phyloP scores from a whole-genome alignment of 2,113 vertebrate species.

The Lonchura striata region DNA sequence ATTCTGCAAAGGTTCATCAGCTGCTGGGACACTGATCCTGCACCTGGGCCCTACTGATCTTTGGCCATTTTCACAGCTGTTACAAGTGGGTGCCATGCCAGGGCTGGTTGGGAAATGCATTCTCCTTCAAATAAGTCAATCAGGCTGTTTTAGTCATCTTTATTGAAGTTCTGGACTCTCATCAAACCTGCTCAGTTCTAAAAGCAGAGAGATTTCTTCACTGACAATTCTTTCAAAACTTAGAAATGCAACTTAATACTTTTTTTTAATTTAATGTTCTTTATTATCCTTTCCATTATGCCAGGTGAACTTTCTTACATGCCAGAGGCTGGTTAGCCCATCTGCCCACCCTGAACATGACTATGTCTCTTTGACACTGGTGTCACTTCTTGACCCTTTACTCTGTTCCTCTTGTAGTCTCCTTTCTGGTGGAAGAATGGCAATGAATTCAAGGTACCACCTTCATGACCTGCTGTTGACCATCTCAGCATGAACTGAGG shows the following conservation, averaged over 20 bases:
- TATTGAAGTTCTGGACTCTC: neutral
- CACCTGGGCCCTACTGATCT: neutral
- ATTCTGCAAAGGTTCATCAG: neutral
- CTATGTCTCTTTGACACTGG: neutral
- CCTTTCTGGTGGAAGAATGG: neutral
- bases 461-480: neutral
- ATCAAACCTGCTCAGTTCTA: neutral
- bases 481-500: neutral
- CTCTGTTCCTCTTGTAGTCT: neutral
- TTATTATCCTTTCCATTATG: neutral
- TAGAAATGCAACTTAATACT: neutral
- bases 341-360: neutral
- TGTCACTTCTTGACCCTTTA: neutral
- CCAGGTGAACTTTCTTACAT: neutral
- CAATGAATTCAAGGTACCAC: neutral
- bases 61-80: conserved; percentile 23
- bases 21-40: conserved; percentile 28
- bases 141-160: neutral
- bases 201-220: neutral
- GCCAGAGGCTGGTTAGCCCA: neutral
- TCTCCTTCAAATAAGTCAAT: neutral
- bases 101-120: neutral
- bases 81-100: neutral
- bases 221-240: neutral
- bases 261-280: neutral